Conservation (phyloP, 2,797 vertebrate genomes). For the Carcharodon carcharias region DNA sequence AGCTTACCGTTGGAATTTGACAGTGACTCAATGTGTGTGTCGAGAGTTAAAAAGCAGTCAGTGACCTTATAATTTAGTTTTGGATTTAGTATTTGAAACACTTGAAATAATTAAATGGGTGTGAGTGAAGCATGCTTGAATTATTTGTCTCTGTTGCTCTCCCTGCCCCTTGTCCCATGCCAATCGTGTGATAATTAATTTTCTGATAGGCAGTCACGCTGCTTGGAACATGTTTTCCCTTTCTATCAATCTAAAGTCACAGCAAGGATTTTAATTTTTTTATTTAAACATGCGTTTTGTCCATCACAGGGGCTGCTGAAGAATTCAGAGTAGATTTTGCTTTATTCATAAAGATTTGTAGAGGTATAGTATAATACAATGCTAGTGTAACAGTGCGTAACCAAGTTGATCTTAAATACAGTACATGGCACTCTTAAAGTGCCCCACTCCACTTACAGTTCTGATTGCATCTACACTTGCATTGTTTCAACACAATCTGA, state of each 20-base stretch:
- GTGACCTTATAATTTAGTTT: background rate
- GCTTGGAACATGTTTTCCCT: background rate
- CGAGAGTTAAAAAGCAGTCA: background rate
- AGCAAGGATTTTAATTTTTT: background rate
- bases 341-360: too few species aligned
- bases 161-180: background rate
- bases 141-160: background rate
- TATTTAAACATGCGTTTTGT: background rate
- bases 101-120: background rate
- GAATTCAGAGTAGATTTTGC: background rate
- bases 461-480: too few species aligned
- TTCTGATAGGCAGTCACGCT: background rate
- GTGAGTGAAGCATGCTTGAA: background rate
- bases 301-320: background rate
- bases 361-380: too few species aligned
- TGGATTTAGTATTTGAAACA: background rate
- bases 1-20: background rate
- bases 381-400: too few species aligned
- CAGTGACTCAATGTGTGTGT: background rate
- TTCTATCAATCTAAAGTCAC: background rate
- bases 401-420: too few species aligned
- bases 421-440: too few species aligned
- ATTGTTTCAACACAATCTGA: too few species aligned
- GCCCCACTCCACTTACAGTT: too few species aligned
- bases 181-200: background rate